phyloP scores from a whole-genome alignment of 2,888 invertebrate species.

The Melanophora roralis region DNA sequence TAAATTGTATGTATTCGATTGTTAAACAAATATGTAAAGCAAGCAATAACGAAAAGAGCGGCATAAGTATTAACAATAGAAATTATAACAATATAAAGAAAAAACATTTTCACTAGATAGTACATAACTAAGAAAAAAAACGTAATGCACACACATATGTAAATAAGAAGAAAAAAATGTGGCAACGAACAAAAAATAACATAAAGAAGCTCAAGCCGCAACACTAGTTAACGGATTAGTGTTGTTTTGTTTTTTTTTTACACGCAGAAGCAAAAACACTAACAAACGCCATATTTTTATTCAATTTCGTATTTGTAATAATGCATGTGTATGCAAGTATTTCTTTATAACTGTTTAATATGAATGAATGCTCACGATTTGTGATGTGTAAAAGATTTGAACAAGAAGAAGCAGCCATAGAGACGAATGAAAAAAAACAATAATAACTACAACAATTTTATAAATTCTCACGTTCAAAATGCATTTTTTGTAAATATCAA shows the following conservation, averaged over 20 bases:
- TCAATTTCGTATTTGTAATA: neutral
- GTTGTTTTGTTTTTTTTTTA: neutral
- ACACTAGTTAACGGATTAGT: slow-evolving; percentile 20
- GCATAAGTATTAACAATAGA: neutral
- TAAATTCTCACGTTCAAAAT: slow-evolving; percentile 61
- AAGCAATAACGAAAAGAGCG: neutral
- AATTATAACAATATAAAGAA: neutral
- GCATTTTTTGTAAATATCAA: slow-evolving; percentile 57
- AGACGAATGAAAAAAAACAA: neutral
- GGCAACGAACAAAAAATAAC: slow-evolving; percentile 22
- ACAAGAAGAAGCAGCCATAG: no score
- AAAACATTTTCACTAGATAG: neutral
- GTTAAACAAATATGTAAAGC: neutral
- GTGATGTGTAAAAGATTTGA: neutral
- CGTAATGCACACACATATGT: neutral
- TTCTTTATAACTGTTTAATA: slow-evolving; percentile 43
- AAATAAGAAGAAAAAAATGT: slow-evolving; percentile 19
- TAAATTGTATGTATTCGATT: no score
- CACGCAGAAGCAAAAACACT: slow-evolving; percentile 4
- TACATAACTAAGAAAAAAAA: neutral
- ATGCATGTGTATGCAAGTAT: neutral
- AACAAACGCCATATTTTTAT: neutral
- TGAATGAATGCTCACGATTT: slow-evolving; percentile 54
- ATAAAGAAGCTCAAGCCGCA: neutral
- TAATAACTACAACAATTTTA: slow-evolving; percentile 39